These are phyloP conservation scores for Cybosia mesomella DNA, from an alignment of 2,888 invertebrate species.

Conservation along the genomic window DNA sequence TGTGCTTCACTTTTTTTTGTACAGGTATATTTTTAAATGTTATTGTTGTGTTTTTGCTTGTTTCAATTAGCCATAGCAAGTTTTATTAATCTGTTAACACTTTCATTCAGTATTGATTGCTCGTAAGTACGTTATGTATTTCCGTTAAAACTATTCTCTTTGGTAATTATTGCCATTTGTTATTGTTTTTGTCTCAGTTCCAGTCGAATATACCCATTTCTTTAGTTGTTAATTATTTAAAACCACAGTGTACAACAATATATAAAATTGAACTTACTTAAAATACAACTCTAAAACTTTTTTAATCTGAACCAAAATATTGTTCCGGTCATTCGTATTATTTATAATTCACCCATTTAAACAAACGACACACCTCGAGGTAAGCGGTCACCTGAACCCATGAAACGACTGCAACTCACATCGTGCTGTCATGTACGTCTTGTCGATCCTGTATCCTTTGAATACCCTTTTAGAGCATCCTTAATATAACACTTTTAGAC, in stretches of 20 bases:
- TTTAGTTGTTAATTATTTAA: too few species aligned
- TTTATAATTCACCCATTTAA: neutral
- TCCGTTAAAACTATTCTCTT: neutral
- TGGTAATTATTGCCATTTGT: neutral
- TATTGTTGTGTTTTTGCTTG: neutral
- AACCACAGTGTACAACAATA: too few species aligned
- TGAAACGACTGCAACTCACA: neutral
- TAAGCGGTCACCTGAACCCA: neutral
- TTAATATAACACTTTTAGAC: too few species aligned
- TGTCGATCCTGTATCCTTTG: neutral
- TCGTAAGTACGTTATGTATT: conserved; percentile 1
- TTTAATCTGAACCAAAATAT: too few species aligned
- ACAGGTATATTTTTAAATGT: conserved; percentile 31
- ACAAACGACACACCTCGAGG: neutral
- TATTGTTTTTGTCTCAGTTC: neutral
- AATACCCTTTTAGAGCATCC: too few species aligned
- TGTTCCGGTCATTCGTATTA: too few species aligned
- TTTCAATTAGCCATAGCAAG: neutral
- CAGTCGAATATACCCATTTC: neutral
- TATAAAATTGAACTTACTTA: too few species aligned
- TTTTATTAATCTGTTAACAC: neutral
- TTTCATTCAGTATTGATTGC: neutral
- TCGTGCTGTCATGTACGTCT: neutral
- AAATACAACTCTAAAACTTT: too few species aligned
- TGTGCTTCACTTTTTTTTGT: conserved; percentile 41